Evolutionary conservation across 2,113 vertebrate genomes (phyloP), one percentile per base, ranked within the genome.

Genomic region (Cololabis saira): DNA sequence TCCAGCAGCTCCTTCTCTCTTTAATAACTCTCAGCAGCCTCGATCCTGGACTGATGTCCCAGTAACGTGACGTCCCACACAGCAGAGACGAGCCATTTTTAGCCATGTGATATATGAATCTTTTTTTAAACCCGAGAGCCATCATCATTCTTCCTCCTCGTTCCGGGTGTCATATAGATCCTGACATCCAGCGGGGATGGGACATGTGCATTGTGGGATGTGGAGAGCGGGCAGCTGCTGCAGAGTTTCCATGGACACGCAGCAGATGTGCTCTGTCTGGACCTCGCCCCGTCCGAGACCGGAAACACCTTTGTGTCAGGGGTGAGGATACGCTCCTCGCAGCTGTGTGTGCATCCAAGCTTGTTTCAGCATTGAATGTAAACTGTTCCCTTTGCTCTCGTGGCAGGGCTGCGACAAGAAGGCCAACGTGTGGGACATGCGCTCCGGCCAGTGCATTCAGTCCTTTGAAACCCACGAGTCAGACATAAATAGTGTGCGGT

Each of bases 171-270:
- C 40, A 80, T 60, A 30, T 73, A 99, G 98, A 98, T 99, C 71
- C 88, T 99, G 91, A 99, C 98, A 0, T 96, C 98, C 12, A 99
- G 98, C 0, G 98, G 98, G 3, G 98, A 99, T 11, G 97, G 98
- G 13, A 99, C 98, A 0, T 99, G 98, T 77, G 98, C 98, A 49
- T 90, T 99, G 8, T 99, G 98, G 98, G 98, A 99, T n/a, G 98
- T 99, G n/a, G 98, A 99, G 89, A 99, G 97, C 0, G 98, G 98
- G 5, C 98, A 99, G 84, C 94, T 99, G 78, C 91, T 99, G 63
- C 98, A 99, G 94, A 99, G 98, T 82, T 99, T 99, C 89, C 98
- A 99, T 12, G 98, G 98, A 13, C 98, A 99, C 0, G 96, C 95
- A 17, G 96, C 97, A n/a, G 98, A 99, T 7, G 97, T 99, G 80